These are phyloP conservation scores for Proisotoma minuta DNA, from an alignment of 2,888 invertebrate species.

Conservation along the genomic window DNA sequence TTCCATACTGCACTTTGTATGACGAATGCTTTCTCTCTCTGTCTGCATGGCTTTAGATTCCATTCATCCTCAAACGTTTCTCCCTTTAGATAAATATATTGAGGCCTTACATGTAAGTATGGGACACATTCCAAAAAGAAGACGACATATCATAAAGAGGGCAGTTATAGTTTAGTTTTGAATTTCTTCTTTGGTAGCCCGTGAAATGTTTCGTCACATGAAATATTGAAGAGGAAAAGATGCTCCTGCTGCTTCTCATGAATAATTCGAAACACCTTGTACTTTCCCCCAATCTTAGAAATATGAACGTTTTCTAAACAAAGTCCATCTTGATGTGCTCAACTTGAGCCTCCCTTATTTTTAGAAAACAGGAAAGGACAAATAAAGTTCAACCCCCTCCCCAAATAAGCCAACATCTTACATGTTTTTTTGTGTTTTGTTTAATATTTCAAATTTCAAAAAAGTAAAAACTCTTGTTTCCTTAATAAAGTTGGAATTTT, in stretches of 20 bases:
- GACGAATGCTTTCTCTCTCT: too few species aligned
- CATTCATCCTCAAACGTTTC: too few species aligned
- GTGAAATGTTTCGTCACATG: slow-evolving; percentile 42
- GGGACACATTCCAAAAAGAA: too few species aligned
- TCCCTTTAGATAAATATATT: too few species aligned
- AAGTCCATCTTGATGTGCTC: not conserved
- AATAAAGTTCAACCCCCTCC: not conserved
- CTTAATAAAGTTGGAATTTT: too few species aligned
- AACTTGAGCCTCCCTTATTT: not conserved
- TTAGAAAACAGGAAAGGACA: not conserved
- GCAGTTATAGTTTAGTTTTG: not conserved
- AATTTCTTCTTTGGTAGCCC: too few species aligned
- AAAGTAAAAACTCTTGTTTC: not conserved
- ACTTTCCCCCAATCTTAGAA: slow-evolving; percentile 16
- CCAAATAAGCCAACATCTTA: too few species aligned
- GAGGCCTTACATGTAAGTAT: too few species aligned
- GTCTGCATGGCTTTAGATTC: too few species aligned
- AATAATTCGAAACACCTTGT: slow-evolving; percentile 44
- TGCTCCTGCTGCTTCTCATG: slow-evolving; percentile 35
- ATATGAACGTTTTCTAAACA: not conserved
- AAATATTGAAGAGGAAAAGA: slow-evolving; percentile 42
- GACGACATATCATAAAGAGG: too few species aligned
- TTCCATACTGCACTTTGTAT: too few species aligned
- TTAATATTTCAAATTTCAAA: not conserved
- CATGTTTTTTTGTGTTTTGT: not conserved